Conservation (phyloP, 2,888 invertebrate species). For the Pristionchus exspectatus region DNA sequence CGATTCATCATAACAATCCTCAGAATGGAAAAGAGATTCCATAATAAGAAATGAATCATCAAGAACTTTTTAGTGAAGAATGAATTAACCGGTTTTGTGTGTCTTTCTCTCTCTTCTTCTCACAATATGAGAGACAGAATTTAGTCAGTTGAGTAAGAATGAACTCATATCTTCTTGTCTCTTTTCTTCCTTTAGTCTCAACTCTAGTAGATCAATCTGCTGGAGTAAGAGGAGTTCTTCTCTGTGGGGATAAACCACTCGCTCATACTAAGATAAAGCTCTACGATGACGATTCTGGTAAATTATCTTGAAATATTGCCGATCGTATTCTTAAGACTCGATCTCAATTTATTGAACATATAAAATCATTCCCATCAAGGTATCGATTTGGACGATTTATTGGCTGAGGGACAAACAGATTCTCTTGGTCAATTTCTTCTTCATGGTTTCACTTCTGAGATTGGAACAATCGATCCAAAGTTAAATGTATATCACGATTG, state of each 20-base stretch:
- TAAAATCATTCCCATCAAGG: neutral
- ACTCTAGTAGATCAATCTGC: conserved; percentile 44
- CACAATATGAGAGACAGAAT: neutral
- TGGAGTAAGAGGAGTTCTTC: conserved; percentile 29
- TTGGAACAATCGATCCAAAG: conserved; percentile 72
- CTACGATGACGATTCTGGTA: conserved; percentile 72
- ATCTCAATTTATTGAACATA: too few species aligned
- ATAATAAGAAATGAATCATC: conserved; percentile 20
- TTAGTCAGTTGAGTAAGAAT: neutral
- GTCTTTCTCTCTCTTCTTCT: conserved; percentile 39
- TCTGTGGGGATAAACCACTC: conserved; percentile 71
- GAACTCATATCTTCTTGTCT: neutral
- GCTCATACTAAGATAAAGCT: conserved; percentile 71
- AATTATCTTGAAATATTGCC: neutral
- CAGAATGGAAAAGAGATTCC: neutral
- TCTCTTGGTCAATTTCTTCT: conserved; percentile 71
- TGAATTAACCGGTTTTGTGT: conserved; percentile 12
- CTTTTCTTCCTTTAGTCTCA: neutral
- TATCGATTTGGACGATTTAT: conserved; percentile 67
- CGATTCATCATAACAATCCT: neutral
- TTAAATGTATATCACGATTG: conserved; percentile 70
- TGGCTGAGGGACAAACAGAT: conserved; percentile 66
- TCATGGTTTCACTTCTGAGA: conserved; percentile 67
- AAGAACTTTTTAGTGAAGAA: neutral
- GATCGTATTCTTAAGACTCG: too few species aligned